phyloP scores from a whole-genome alignment of 2,888 invertebrate species.

The Andrena dorsata region DNA sequence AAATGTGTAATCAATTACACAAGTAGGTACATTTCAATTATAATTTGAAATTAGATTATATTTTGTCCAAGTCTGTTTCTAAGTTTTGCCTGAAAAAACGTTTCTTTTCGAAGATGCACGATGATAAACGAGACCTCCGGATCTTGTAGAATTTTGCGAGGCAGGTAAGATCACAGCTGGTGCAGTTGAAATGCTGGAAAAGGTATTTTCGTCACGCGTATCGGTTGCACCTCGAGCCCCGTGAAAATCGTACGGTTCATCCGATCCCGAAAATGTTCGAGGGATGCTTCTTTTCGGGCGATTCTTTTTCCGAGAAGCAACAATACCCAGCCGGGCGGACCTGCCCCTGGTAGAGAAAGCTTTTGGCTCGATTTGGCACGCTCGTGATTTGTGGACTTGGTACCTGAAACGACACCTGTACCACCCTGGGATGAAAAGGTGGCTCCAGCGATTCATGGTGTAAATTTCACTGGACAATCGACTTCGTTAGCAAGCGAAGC shows the following conservation, averaged over 20 bases:
- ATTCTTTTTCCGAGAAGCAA: constrained; percentile 16
- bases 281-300: neutral
- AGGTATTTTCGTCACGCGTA: constrained; percentile 41
- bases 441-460: constrained; percentile 61
- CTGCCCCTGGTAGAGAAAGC: neutral
- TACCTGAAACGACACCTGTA: constrained; percentile 34
- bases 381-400: constrained; percentile 37
- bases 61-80: too few relatives aligned
- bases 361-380: constrained; percentile 29
- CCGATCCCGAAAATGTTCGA: constrained; percentile 22
- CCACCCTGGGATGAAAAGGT: constrained; percentile 1
- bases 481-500: constrained; percentile 63
- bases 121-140: neutral
- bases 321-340: constrained; percentile 6
- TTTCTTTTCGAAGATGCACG: too few relatives aligned
- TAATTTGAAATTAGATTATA: too few relatives aligned
- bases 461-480: constrained; percentile 70
- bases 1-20: too few relatives aligned
- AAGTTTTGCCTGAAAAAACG: too few relatives aligned
- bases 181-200: neutral
- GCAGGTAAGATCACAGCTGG: constrained; percentile 3
- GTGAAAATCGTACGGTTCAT: constrained; percentile 18
- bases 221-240: constrained; percentile 21
- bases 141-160: neutral
- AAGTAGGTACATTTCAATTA: too few relatives aligned